Evolutionary conservation across 2,888 invertebrate species (phyloP).

Genomic region (Ditula angustiorana): DNA sequence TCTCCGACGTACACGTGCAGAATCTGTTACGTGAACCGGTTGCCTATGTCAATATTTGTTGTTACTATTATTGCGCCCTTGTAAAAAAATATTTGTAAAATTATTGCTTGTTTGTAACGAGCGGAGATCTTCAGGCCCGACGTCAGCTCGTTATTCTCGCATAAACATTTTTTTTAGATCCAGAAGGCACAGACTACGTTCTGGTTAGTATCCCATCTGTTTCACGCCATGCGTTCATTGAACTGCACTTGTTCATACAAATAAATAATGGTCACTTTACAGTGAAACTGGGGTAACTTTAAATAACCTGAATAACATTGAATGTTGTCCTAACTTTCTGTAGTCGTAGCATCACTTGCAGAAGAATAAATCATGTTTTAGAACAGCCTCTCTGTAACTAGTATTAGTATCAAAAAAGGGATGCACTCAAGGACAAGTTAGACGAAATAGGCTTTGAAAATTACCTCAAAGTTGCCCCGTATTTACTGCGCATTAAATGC

Average conservation of each 20-base stretch:
- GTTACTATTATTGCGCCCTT: conserved; percentile 16
- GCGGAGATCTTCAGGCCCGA: neutral
- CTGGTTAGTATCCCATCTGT: conserved; percentile 24
- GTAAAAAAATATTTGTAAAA: no score
- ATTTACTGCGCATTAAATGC: no score
- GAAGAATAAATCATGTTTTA: no score
- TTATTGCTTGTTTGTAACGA: neutral
- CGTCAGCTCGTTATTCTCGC: conserved; percentile 13
- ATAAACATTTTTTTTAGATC: conserved; percentile 22
- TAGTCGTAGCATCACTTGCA: no score
- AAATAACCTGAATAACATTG: no score
- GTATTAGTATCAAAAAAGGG: no score
- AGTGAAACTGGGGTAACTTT: no score
- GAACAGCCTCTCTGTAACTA: no score
- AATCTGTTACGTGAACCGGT: neutral
- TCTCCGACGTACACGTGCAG: neutral
- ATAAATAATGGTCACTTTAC: neutral
- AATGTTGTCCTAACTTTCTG: no score
- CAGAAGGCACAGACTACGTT: conserved; percentile 10
- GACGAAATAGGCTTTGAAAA: no score
- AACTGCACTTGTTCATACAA: conserved; percentile 16
- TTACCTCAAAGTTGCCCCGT: no score
- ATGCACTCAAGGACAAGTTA: no score
- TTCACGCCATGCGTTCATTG: conserved; percentile 26
- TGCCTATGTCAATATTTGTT: conserved; percentile 14